phyloP scores from a whole-genome alignment of 2,888 invertebrate species.

The Orthosia gothica region DNA sequence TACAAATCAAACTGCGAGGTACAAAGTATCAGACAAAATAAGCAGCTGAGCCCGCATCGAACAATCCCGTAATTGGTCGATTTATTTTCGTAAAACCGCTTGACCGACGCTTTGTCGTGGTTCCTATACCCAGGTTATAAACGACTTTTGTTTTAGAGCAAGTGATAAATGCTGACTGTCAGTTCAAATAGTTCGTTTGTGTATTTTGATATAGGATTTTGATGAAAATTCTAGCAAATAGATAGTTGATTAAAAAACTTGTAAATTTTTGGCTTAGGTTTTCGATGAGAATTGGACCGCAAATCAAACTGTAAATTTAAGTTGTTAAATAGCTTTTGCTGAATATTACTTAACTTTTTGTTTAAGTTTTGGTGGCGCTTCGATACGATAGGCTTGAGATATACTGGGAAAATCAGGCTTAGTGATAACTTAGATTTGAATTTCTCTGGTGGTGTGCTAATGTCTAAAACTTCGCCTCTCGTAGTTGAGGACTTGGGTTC shows the following conservation, averaged over 20 bases:
- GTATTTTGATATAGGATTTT: not conserved
- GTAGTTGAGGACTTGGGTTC: too few relatives aligned
- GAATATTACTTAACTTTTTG: not conserved
- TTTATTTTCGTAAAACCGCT: conserved; percentile 47
- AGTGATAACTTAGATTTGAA: too few relatives aligned
- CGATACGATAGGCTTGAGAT: not conserved
- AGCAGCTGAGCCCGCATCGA: conserved; percentile 51
- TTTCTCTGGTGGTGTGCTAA: too few relatives aligned
- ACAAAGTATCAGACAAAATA: conserved; percentile 33
- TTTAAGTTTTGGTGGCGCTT: not conserved
- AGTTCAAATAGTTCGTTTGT: conserved; percentile 9
- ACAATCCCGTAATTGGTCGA: conserved; percentile 38
- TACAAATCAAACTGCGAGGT: conserved; percentile 35
- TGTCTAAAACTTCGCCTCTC: too few relatives aligned
- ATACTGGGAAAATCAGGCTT: not conserved
- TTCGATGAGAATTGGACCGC: not conserved
- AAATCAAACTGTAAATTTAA: not conserved
- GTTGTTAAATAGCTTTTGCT: not conserved
- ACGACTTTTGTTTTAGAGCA: conserved; percentile 12
- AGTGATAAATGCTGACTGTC: conserved; percentile 4
- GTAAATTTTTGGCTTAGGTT: not conserved
- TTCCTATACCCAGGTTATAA: conserved; percentile 17
- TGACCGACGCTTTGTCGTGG: conserved; percentile 34
- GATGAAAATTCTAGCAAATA: conserved; percentile 3
- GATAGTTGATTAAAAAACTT: not conserved